Conservation (phyloP, 1,140 invertebrate genomes). For the Musca domestica region DNA sequence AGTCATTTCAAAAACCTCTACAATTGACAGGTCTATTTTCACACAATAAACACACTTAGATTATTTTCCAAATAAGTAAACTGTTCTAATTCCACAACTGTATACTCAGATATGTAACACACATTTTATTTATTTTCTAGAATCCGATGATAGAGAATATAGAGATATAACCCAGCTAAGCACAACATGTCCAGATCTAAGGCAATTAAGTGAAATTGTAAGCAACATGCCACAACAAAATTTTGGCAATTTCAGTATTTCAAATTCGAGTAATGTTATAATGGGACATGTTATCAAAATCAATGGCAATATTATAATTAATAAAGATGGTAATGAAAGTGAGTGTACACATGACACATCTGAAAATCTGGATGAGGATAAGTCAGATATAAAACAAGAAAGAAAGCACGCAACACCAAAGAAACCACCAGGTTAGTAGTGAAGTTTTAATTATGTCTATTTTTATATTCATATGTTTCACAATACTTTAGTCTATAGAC, state of each 20-base stretch:
- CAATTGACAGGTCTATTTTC: no score
- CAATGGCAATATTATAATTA: constrained; percentile 11
- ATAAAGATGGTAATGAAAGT: not conserved
- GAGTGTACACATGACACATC: not conserved
- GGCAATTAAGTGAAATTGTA: not conserved
- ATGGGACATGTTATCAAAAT: not conserved
- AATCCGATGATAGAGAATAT: no score
- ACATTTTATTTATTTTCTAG: no score
- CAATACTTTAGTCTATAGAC: not conserved
- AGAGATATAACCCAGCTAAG: no score
- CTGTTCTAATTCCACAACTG: no score
- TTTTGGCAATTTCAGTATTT: not conserved
- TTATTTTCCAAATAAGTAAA: no score
- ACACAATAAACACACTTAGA: no score
- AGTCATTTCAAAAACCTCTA: no score
- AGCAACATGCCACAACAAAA: not conserved
- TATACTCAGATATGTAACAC: no score
- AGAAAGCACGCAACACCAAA: not conserved
- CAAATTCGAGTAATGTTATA: not conserved
- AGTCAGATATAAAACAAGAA: no score
- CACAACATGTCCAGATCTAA: not conserved
- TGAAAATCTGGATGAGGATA: no score
- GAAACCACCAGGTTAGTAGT: not conserved
- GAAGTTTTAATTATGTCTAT: not conserved
- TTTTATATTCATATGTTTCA: not conserved